phyloP scores from a whole-genome alignment of 2,113 vertebrate species.

The Argyrosomus japonicus region DNA sequence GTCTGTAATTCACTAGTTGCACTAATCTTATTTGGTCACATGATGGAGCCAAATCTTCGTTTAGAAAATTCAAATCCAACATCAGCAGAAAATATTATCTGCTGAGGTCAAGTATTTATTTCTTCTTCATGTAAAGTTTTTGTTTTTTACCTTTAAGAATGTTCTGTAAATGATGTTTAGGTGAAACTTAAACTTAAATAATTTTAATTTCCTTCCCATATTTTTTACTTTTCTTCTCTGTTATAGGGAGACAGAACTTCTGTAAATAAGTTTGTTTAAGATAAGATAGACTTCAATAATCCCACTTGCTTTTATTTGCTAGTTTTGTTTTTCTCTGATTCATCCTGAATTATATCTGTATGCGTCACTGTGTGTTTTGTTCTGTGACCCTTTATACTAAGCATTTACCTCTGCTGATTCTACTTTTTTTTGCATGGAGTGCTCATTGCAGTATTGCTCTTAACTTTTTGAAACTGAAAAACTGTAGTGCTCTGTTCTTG shows the following conservation, averaged over 20 bases:
- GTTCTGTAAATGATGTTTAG: not conserved
- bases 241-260: not conserved
- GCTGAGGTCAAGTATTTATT: too few relatives aligned
- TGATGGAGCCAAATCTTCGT: slow-evolving; percentile 40
- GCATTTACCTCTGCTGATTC: not conserved
- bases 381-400: not conserved
- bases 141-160: not conserved
- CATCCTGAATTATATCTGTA: too few relatives aligned
- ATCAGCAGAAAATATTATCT: not conserved
- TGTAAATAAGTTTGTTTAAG: not conserved
- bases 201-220: not conserved
- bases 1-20: not conserved
- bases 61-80: not conserved
- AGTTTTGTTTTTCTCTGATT: too few relatives aligned
- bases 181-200: not conserved
- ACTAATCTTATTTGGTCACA: not conserved
- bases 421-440: not conserved
- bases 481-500: not conserved
- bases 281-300: too few relatives aligned
- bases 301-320: not conserved
- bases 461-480: not conserved
- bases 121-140: not conserved
- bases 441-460: not conserved
- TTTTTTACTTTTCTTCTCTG: not conserved
- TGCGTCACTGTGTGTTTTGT: not conserved